Evolutionary conservation across 2,888 invertebrate species (phyloP).

Genomic region (Drosophila lacicola): DNA sequence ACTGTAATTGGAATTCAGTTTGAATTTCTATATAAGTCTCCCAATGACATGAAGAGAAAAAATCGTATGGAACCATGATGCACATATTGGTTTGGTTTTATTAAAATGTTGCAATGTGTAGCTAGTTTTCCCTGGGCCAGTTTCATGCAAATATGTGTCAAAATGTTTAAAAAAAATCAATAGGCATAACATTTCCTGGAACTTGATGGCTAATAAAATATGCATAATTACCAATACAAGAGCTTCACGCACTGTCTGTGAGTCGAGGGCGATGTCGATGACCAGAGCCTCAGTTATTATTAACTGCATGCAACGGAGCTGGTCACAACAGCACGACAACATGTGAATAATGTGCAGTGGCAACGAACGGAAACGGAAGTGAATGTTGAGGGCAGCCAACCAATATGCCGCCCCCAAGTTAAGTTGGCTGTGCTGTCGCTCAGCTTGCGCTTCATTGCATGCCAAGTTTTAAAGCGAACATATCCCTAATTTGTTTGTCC

Average conservation of each 20-base stretch:
- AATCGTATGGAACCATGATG: slow-evolving; percentile 10
- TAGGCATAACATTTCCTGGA: slow-evolving; percentile 58
- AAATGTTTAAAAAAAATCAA: slow-evolving; percentile 56
- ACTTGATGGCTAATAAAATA: slow-evolving; percentile 59
- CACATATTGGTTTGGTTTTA: slow-evolving; percentile 39
- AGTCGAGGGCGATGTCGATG: slow-evolving; percentile 54
- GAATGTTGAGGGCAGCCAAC: slow-evolving; percentile 41
- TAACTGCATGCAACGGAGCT: slow-evolving; percentile 53
- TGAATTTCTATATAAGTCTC: slow-evolving; percentile 49
- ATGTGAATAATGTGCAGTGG: slow-evolving; percentile 61
- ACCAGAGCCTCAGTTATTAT: slow-evolving; percentile 53
- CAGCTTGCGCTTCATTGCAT: slow-evolving; percentile 69
- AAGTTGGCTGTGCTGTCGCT: slow-evolving; percentile 23
- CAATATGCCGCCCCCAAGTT: slow-evolving; percentile 20
- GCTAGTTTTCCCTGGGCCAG: slow-evolving; percentile 2
- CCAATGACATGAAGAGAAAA: background rate
- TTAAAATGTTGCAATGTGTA: slow-evolving; percentile 24
- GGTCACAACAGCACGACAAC: slow-evolving; percentile 47
- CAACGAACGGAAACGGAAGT: slow-evolving; percentile 59
- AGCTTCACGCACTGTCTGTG: slow-evolving; percentile 56
- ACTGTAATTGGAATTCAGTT: slow-evolving; percentile 32
- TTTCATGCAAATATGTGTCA: slow-evolving; percentile 49
- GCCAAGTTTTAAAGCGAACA: slow-evolving; percentile 35
- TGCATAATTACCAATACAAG: slow-evolving; percentile 60
- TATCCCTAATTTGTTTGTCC: slow-evolving; percentile 42